Evolutionary conservation across 2,888 invertebrate species (phyloP).

Genomic region (Congeria kusceri): DNA sequence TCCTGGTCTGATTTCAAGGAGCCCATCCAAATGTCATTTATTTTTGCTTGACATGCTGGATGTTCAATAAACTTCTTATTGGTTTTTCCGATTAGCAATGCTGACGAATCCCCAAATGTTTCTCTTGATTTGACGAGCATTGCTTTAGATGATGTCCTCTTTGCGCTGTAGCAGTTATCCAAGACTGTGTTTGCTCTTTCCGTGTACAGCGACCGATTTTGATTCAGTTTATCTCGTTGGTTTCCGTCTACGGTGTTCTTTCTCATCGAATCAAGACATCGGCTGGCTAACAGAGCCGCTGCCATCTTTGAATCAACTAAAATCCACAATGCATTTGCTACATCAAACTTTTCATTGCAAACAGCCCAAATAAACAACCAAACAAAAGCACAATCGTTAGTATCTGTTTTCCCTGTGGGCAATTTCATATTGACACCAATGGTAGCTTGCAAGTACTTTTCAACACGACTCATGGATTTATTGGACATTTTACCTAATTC

Average conservation of each 20-base stretch:
- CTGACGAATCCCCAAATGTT: neutral
- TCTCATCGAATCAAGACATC: neutral
- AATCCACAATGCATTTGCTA: neutral
- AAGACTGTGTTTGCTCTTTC: no score
- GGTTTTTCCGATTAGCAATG: neutral
- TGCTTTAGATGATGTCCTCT: no score
- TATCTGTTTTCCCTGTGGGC: no score
- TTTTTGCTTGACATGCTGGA: neutral
- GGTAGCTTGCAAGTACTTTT: no score
- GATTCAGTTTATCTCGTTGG: no score
- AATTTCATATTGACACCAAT: no score
- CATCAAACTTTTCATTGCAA: neutral
- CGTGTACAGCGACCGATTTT: no score
- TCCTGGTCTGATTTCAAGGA: neutral
- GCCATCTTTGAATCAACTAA: neutral
- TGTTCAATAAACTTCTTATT: conserved; percentile 1
- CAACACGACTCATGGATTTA: no score
- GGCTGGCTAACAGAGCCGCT: neutral
- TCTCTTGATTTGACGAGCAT: no score
- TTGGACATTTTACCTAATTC: no score
- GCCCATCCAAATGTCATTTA: neutral
- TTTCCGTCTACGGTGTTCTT: no score
- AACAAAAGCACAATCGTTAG: neutral
- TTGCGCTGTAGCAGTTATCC: no score
- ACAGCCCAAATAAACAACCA: neutral